phyloP scores from a whole-genome alignment of 92 coral and sea anemone species.

The Zoanthus gigantus region DNA sequence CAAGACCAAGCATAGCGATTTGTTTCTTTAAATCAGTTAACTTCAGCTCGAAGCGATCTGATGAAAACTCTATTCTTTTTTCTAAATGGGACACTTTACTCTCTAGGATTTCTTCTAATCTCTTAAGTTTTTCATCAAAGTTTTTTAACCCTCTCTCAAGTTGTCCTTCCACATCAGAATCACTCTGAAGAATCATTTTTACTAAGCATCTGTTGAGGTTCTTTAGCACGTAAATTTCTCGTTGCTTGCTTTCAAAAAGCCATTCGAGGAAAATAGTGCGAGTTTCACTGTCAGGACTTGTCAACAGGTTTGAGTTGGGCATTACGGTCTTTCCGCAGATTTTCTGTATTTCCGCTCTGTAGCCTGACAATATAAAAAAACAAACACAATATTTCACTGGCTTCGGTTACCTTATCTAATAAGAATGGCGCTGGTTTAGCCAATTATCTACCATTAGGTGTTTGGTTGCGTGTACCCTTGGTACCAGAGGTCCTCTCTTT shows the following conservation, averaged over 20 bases:
- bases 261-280: slow-evolving; percentile 18
- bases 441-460: background rate
- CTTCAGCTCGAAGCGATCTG: background rate
- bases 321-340: background rate
- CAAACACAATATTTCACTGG: background rate
- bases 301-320: background rate
- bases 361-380: slow-evolving; percentile 1
- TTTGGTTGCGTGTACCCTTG: too few species aligned
- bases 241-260: slow-evolving; percentile 1
- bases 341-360: slow-evolving; percentile 2
- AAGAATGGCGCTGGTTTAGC: background rate
- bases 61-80: slow-evolving; percentile 5
- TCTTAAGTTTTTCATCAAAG: background rate
- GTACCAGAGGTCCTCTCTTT: too few species aligned
- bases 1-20: slow-evolving; percentile 16
- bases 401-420: background rate
- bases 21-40: slow-evolving; percentile 19
- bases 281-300: background rate
- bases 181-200: background rate
- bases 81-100: background rate
- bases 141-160: background rate
- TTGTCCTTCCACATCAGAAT: background rate
- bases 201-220: background rate
- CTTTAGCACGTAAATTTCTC: background rate
- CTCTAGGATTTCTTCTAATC: background rate